These are phyloP conservation scores for Nannobrachium achirus DNA, from an alignment of 2,113 vertebrate species.

Conservation along the genomic window DNA sequence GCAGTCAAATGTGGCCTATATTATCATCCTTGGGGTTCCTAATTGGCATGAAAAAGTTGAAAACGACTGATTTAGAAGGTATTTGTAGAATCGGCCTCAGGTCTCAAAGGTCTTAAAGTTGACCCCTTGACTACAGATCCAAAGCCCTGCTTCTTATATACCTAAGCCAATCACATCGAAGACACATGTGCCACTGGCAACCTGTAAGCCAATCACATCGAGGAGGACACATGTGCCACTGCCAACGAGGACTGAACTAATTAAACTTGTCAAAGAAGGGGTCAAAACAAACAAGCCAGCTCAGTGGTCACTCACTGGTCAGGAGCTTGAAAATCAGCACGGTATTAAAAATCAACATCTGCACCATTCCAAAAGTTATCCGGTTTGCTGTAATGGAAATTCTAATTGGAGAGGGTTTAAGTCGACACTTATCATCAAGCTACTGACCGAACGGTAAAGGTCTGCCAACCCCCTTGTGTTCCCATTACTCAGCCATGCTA, in stretches of 20 bases:
- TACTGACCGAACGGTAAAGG: background rate
- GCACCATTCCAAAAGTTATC: background rate
- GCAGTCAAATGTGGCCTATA: too few species aligned
- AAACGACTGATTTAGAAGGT: too few species aligned
- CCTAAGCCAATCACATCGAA: too few species aligned
- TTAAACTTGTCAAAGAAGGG: background rate
- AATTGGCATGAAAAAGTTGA: too few species aligned
- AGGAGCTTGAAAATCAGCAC: background rate
- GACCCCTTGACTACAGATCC: too few species aligned
- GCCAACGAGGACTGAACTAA: background rate
- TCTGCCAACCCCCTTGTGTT: background rate
- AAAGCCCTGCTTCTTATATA: slow-evolving; percentile 4
- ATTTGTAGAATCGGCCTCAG: background rate
- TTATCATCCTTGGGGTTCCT: too few species aligned
- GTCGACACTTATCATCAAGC: slow-evolving; percentile 7
- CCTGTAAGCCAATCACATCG: slow-evolving; percentile 3
- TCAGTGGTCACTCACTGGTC: background rate
- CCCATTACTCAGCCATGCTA: slow-evolving; percentile 1
- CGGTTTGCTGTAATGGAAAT: background rate
- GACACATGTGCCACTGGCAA: too few species aligned
- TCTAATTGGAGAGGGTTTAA: background rate
- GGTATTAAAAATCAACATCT: background rate
- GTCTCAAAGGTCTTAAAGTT: background rate
- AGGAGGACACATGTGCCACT: background rate
- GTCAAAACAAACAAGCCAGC: background rate